Evolutionary conservation across 2,888 invertebrate genomes (phyloP).

Genomic region (Melinaea marsaeus): DNA sequence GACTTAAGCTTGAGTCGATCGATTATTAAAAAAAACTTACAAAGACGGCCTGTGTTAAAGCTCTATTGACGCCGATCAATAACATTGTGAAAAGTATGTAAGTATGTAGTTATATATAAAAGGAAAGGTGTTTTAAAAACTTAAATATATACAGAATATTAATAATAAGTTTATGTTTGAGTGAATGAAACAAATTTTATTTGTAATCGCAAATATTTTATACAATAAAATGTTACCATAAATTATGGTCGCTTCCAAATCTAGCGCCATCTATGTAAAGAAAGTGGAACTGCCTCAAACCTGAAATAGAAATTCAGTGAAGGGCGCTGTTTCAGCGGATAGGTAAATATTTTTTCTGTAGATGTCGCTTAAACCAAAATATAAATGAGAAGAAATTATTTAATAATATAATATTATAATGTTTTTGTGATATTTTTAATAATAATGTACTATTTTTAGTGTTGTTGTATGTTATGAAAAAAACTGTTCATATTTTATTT

Average conservation of each 20-base stretch:
- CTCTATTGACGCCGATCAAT: background rate
- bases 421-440: background rate
- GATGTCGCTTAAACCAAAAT: constrained; percentile 20
- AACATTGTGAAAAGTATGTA: background rate
- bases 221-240: background rate
- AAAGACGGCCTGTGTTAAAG: background rate
- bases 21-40: background rate
- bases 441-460: background rate
- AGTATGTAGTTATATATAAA: background rate
- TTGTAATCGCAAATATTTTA: background rate
- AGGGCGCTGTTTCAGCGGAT: constrained; percentile 8
- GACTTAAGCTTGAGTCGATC: background rate
- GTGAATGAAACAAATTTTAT: no score
- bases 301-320: constrained; percentile 18
- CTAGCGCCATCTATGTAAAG: constrained; percentile 39
- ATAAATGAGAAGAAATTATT: background rate
- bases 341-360: constrained; percentile 11
- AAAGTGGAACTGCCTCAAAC: constrained; percentile 11
- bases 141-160: no score
- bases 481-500: no score
- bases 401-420: background rate
- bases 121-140: no score
- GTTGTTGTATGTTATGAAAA: no score
- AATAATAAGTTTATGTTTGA: no score
- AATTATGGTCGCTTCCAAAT: constrained; percentile 6